Base-by-base conservation (phyloP, 2,888 invertebrate species). In the Octonoba sinensis region DNA sequence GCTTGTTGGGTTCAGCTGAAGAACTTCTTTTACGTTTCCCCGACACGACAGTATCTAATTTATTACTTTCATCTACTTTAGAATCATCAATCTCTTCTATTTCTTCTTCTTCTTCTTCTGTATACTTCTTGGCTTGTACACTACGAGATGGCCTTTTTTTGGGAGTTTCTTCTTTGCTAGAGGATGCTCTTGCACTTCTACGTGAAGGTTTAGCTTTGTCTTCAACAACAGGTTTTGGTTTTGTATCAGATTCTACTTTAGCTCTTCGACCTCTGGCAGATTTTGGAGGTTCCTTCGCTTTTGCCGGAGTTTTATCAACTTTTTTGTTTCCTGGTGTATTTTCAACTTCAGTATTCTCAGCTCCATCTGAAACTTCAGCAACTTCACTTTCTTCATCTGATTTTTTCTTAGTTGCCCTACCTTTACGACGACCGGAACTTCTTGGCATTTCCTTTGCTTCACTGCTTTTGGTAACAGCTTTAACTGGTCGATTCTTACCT, bases 101-200 rank as follows among this genome's bases (percentile, higher is more conserved):
- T 11, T 82, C 82, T 18, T 82, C 75, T 20, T 71, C 70, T 24
- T 70, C 81, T 22, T 70, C 82, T 70, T 81, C 81, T 15, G 82
- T 70, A 44, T 82, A 82, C 27, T 59, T 66, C 16, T 82, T 82
- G 13, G 75, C 75, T 51, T 75, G 82, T 1, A 75, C 44, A 59
- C 64, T 22, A 16, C 82, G 69, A 16, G 82, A 65, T 18, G 82
- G 75, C 24, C 82, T 75, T 27, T 66, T 82, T 27, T 70, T 75
- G 11, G 82, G 65, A 0, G 76, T n/a, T 59, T 74, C 77, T 12
- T 83, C 83, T 49, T 73, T 73, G 51, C 57, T 49, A 4, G 66
- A 57, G 15, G 73, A n/a, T 15, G 44, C 46, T 8, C 72, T 16
- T 8, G 54, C 36, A 51, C 79, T 73, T 51, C 79, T 51, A n/a